Percentiles rank a stretch among this genome's conserved stretches.
phyloP scores from a whole-genome alignment of 2,888 invertebrate genomes.

The Gordius sp. region DNA sequence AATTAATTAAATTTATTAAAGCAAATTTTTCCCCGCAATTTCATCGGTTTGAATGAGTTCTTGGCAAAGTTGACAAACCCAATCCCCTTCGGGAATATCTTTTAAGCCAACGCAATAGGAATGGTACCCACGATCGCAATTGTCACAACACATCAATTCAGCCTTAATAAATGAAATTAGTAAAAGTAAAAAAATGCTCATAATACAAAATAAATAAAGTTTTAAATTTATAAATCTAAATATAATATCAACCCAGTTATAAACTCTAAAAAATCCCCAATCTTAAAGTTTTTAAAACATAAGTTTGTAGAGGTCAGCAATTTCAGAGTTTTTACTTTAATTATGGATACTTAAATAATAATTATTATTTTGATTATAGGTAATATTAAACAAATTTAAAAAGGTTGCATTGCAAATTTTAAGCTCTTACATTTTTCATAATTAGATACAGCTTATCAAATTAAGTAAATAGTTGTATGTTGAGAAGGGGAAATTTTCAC shows the following conservation, averaged over 20 bases:
- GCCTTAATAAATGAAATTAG: conserved; percentile 31
- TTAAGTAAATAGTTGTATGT: no score
- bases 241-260: no score
- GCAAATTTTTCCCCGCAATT: no score
- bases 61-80: conserved; percentile 42
- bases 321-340: not conserved
- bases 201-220: not conserved
- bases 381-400: no score
- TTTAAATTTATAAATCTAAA: no score
- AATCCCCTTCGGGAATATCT: conserved; percentile 53
- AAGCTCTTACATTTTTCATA: no score
- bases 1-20: no score
- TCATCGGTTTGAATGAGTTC: no score
- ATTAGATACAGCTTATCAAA: no score
- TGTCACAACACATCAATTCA: conserved; percentile 74
- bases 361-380: not conserved
- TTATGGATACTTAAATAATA: not conserved
- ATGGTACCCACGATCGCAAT: conserved; percentile 73
- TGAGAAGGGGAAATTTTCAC: no score
- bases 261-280: not conserved
- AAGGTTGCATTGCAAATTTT: no score
- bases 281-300: not conserved
- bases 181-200: not conserved
- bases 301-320: not conserved
- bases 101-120: conserved; percentile 60